Evolutionary conservation across 1,140 invertebrate genomes (phyloP), one percentile per base, ranked within the genome.

Genomic region (Harlomillsia oculata): DNA sequence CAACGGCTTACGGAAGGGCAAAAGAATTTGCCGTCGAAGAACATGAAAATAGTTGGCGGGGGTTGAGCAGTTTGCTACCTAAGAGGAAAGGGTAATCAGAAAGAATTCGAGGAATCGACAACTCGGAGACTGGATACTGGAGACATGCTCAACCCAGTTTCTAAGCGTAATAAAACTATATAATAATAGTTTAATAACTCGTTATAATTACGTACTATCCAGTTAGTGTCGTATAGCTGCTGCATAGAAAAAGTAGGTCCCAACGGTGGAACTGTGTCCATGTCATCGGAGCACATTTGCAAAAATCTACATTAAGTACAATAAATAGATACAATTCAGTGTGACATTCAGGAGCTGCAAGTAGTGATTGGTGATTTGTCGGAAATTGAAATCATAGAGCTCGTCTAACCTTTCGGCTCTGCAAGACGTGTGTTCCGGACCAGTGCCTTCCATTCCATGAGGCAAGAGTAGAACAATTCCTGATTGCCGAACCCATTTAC

Each of bases 371-470:
- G n/a, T n/a, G n/a, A n/a, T n/a, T n/a, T n/a, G n/a, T n/a, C n/a
- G n/a, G n/a, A n/a, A n/a, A n/a, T n/a, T n/a, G n/a, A n/a, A n/a
- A n/a, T n/a, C n/a, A n/a, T n/a, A 6, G 25, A 40, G 28, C 29
- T 23, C 40, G 39, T n/a, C 14, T n/a, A 20, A 56, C 65, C 96
- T 80, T 75, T 99, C 96, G 4, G 94, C 74, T 58, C 94, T 81
- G 60, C 89, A 93, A 63, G 87, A 93, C 1, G 93, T 97, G 71
- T 99, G 96, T 75, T 99, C 96, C 4, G 96, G 96, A 26, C 96
- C 96, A 91, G 95, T 96, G 74, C 95, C 96, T 80, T 99, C 96
- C 74, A 97, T 85, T 57, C 95, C 95, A 69, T 99, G 97, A 11
- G 97, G 97, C 64, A 97, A 78, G 6, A 97, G 75, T 76, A 99